Percentiles rank a stretch among this genome's conserved stretches.
Conservation (phyloP, 2,888 invertebrate species). For the Thymelicus sylvestris region DNA sequence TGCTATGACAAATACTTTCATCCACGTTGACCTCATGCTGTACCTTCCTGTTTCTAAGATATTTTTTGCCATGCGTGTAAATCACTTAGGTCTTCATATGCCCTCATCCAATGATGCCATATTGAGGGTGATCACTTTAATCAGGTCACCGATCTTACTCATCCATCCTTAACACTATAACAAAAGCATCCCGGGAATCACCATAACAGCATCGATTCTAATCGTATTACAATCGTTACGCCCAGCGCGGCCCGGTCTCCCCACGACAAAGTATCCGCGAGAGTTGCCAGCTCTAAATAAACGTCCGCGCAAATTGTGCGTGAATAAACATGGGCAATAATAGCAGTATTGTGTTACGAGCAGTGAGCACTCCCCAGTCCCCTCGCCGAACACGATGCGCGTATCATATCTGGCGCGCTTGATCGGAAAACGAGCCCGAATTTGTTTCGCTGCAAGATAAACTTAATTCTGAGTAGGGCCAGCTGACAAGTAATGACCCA, state of each 20-base stretch:
- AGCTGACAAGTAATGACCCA: too few species aligned
- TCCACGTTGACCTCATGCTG: too few species aligned
- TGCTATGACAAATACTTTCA: too few species aligned
- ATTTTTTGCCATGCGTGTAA: too few species aligned
- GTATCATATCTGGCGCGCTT: slow-evolving; percentile 45
- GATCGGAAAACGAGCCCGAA: slow-evolving; percentile 46
- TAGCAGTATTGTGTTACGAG: slow-evolving; percentile 76
- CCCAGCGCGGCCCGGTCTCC: slow-evolving; percentile 30
- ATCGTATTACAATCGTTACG: slow-evolving; percentile 42
- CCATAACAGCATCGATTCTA: slow-evolving; percentile 36
- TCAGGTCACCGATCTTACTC: background rate
- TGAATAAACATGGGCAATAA: slow-evolving; percentile 79
- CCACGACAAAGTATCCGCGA: slow-evolving; percentile 46
- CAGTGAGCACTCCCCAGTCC: slow-evolving; percentile 41
- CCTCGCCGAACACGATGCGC: slow-evolving; percentile 41
- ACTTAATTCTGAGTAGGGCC: background rate
- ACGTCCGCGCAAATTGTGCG: slow-evolving; percentile 80
- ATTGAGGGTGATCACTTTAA: too few species aligned
- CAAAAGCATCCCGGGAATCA: slow-evolving; percentile 6
- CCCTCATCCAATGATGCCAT: too few species aligned
- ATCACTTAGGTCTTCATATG: too few species aligned
- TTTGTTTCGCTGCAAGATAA: slow-evolving; percentile 12
- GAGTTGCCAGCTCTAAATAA: slow-evolving; percentile 78
- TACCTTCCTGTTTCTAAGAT: too few species aligned
- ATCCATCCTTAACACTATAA: background rate